phyloP scores from a whole-genome alignment of 2,888 invertebrate species.

The Pogonocherus hispidulus region DNA sequence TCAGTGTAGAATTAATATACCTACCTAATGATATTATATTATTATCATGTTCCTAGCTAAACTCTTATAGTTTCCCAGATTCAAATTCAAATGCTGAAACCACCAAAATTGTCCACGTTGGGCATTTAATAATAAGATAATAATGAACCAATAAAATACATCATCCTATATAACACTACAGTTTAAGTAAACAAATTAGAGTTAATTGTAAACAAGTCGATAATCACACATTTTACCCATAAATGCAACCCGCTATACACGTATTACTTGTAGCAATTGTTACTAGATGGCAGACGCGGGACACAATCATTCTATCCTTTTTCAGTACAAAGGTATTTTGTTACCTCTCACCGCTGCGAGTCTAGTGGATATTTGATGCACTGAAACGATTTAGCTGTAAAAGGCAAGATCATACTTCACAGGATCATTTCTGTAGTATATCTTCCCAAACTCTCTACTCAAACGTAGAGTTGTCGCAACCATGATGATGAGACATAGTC shows the following conservation, averaged over 20 bases:
- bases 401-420: constrained; percentile 71
- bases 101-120: too few relatives aligned
- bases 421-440: constrained; percentile 80
- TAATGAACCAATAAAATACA: too few relatives aligned
- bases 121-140: too few relatives aligned
- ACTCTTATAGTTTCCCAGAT: too few relatives aligned
- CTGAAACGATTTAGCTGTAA: neutral
- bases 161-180: too few relatives aligned
- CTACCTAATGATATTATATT: too few relatives aligned
- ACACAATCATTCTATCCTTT: neutral
- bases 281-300: neutral
- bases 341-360: neutral
- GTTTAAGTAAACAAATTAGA: too few relatives aligned
- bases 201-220: too few relatives aligned
- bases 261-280: neutral
- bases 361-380: neutral
- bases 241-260: neutral
- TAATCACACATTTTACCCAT: neutral
- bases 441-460: constrained; percentile 72
- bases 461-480: constrained; percentile 70
- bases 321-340: neutral
- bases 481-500: constrained; percentile 74
- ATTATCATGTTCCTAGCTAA: too few relatives aligned
- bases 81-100: too few relatives aligned
- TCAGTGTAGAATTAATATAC: too few relatives aligned